Conservation (phyloP, 2,113 vertebrate species). For the Leptobrachium leishanense region DNA sequence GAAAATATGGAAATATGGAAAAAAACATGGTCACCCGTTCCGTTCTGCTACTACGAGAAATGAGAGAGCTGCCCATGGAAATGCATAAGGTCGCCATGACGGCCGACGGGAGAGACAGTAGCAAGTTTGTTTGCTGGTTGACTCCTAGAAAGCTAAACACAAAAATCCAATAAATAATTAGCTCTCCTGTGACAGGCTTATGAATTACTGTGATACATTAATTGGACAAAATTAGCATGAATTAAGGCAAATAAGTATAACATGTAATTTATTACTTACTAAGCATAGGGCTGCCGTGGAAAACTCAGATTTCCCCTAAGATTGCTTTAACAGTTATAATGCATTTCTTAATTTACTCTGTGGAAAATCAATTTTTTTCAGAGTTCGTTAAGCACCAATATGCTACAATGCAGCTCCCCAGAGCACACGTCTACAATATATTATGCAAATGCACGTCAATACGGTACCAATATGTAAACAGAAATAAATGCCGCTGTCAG, state of each 20-base stretch:
- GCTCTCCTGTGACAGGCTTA: slow-evolving; percentile 96
- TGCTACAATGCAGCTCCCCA: slow-evolving; percentile 97
- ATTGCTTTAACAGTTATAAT: slow-evolving; percentile 99
- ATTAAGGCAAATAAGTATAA: slow-evolving; percentile 99
- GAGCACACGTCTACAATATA: slow-evolving; percentile 90
- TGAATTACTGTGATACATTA: slow-evolving; percentile 98
- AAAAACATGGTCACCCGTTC: slow-evolving; percentile 61
- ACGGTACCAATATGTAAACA: slow-evolving; percentile 96
- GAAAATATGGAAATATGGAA: slow-evolving; percentile 63
- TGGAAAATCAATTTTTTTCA: slow-evolving; percentile 99
- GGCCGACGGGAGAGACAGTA: slow-evolving; percentile 72
- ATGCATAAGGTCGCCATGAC: slow-evolving; percentile 68
- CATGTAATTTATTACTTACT: slow-evolving; percentile 99
- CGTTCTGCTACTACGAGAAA: slow-evolving; percentile 59
- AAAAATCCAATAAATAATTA: slow-evolving; percentile 97
- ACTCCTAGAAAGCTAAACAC: slow-evolving; percentile 80
- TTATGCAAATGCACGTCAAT: slow-evolving; percentile 95
- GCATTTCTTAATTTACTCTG: slow-evolving; percentile 99
- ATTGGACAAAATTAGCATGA: slow-evolving; percentile 99
- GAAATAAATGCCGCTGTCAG: slow-evolving; percentile 83
- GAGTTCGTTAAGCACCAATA: slow-evolving; percentile 99
- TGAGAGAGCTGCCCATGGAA: slow-evolving; percentile 59
- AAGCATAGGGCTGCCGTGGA: slow-evolving; percentile 95
- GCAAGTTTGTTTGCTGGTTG: slow-evolving; percentile 83
- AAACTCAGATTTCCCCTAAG: slow-evolving; percentile 98